Evolutionary conservation across 2,888 invertebrate genomes (phyloP).

Genomic region (Trissonchulus sp.): DNA sequence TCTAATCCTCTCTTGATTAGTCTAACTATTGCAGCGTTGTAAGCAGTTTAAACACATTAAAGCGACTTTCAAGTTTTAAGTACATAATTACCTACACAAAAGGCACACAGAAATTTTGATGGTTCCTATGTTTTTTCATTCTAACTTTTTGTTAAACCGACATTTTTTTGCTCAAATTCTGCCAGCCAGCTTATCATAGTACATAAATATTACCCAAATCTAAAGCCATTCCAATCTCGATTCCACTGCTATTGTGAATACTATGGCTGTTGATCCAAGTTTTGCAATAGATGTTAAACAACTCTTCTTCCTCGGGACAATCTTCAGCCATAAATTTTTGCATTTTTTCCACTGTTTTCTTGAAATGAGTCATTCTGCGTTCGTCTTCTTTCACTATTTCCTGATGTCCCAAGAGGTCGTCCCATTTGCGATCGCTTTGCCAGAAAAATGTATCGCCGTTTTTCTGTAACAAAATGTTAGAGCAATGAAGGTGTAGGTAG

Average conservation of each 20-base stretch:
- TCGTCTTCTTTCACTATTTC: slow-evolving; percentile 30
- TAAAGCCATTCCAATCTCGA: slow-evolving; percentile 47
- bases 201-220: slow-evolving; percentile 48
- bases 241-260: slow-evolving; percentile 46
- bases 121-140: too few relatives aligned
- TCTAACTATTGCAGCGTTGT: too few relatives aligned
- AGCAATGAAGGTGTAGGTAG: too few relatives aligned
- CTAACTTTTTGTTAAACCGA: too few relatives aligned
- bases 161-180: too few relatives aligned
- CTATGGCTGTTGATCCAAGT: slow-evolving; percentile 48
- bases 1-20: too few relatives aligned
- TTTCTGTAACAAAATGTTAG: slow-evolving; percentile 43
- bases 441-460: slow-evolving; percentile 44
- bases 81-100: too few relatives aligned
- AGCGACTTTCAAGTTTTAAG: too few relatives aligned
- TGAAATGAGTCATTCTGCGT: slow-evolving; percentile 45
- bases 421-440: slow-evolving; percentile 43
- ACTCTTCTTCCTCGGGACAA: slow-evolving; percentile 39
- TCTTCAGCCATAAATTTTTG: slow-evolving; percentile 19
- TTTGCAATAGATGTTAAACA: slow-evolving; percentile 46
- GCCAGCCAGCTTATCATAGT: too few relatives aligned
- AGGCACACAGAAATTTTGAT: too few relatives aligned
- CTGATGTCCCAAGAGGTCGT: slow-evolving; percentile 33
- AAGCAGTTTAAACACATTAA: too few relatives aligned
- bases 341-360: slow-evolving; percentile 43